These are phyloP conservation scores for Notoglanidium macrostoma DNA, from an alignment of 2,797 vertebrate species.

Conservation along the genomic window DNA sequence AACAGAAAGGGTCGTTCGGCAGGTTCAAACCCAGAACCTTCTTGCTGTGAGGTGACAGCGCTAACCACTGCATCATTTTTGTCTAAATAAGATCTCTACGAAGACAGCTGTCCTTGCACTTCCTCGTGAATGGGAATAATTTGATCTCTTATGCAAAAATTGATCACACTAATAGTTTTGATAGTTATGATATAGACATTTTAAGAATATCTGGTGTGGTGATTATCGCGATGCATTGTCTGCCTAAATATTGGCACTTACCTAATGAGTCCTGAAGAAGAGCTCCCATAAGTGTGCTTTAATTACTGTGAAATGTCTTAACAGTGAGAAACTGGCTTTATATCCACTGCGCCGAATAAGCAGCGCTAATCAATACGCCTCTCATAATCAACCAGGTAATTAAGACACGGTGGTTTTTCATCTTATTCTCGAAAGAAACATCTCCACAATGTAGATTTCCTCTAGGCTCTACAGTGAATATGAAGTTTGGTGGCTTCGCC, in stretches of 20 bases:
- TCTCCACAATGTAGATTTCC: not conserved
- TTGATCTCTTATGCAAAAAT: not conserved
- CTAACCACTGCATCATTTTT: too few species aligned
- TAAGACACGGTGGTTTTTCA: not conserved
- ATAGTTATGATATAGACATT: too few species aligned
- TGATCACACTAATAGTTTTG: not conserved
- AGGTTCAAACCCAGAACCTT: too few species aligned
- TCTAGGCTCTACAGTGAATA: too few species aligned
- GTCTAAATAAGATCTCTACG: not conserved
- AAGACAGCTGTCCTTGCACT: not conserved
- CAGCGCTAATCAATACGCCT: not conserved
- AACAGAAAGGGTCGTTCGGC: too few species aligned
- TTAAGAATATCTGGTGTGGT: not conserved
- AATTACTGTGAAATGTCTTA: not conserved
- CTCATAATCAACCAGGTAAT: not conserved
- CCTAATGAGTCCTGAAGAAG: not conserved
- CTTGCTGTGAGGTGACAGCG: too few species aligned
- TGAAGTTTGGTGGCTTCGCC: not conserved
- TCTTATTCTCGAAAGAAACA: not conserved
- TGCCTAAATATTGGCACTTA: not conserved
- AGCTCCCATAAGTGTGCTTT: not conserved
- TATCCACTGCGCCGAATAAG: not conserved
- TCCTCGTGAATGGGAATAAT: not conserved
- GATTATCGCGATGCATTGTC: not conserved
- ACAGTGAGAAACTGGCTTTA: not conserved